Base-by-base conservation (phyloP, 2,888 invertebrate species). In the Drosophila meridiana region DNA sequence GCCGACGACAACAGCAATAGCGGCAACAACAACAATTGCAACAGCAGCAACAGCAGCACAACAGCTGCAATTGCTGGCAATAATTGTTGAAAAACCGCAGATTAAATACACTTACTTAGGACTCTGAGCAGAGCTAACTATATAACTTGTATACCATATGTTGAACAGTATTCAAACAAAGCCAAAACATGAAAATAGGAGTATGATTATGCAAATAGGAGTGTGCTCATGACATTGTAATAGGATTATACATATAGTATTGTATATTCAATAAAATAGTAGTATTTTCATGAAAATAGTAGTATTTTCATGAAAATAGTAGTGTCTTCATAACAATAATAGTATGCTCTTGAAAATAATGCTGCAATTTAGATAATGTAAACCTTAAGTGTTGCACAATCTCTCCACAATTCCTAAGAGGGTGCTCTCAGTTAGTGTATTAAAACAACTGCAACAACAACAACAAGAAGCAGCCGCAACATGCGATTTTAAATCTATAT, bases 401-500 rank as follows among this genome's bases (percentile, higher is more conserved):
- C 32, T 20, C 2, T 52, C 20, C 2, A 20, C 2, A 6, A 3
- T 11, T 11, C 11, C 20, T 11, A 20, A 13, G 6, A n/a, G n/a
- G n/a, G n/a, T n/a, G n/a, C 7, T 7, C 13, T 26, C 13, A 28
- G 13, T n/a, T 2, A 63, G 59, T 28, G 59, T 42, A 71, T 47
- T 28, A 20, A 20, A 52, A 66, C 32, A 66, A 58, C 42, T 36
- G 61, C 58, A 45, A 9, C 50, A 69, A 55, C 63, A 43, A 76
- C 60, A 53, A 20, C 55, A 69, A 58, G 63, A 76, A 71, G n/a
- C 50, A 75, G 61, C 62, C 56, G 53, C 59, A 75, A 67, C 58
- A 78, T 69, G 72, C 65, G 57, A 71, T 78, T 78, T 80, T 69
- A 67, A 60, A 67, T 68, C 66, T 79, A 78, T 80, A 80, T 82